Evolutionary conservation across 2,888 invertebrate genomes (phyloP).

Genomic region (Drosophila nigricruria): DNA sequence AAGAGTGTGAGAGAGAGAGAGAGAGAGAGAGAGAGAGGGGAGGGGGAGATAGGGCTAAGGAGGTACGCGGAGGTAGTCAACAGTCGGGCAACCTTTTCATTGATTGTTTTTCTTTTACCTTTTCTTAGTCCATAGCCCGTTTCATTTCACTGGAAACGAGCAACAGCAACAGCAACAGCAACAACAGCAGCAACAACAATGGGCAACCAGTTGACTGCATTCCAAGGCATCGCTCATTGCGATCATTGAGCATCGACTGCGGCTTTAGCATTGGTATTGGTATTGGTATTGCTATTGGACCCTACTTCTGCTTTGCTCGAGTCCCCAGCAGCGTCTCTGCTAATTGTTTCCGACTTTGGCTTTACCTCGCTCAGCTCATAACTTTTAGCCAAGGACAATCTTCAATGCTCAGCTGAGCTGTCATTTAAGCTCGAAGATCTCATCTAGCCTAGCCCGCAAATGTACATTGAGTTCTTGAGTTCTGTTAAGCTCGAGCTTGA

Average conservation of each 20-base stretch:
- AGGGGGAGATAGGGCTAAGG: background rate
- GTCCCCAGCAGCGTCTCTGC: conserved; percentile 29
- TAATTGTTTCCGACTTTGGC: conserved; percentile 70
- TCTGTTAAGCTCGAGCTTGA: background rate
- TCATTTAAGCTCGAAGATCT: background rate
- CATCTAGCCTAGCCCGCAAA: background rate
- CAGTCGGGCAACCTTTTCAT: conserved; percentile 70
- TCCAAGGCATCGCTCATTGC: conserved; percentile 70
- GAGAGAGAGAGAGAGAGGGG: background rate
- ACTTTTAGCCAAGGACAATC: conserved; percentile 32
- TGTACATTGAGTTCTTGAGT: background rate
- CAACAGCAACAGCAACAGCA: conserved; percentile 32
- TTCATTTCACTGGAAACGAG: conserved; percentile 69
- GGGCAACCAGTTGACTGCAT: conserved; percentile 64
- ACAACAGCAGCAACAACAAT: conserved; percentile 11
- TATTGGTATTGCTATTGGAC: conserved; percentile 15
- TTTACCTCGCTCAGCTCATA: conserved; percentile 15
- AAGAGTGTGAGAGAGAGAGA: background rate
- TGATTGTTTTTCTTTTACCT: conserved; percentile 68
- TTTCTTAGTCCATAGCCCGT: conserved; percentile 41
- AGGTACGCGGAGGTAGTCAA: conserved; percentile 14
- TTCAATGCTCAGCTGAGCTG: conserved; percentile 10
- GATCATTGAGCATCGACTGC: conserved; percentile 59
- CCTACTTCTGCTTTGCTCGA: conserved; percentile 12
- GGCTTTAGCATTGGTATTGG: conserved; percentile 2